A percentile compares a stretch with the other conserved stretches of the same genome.
Evolutionary conservation across 2,888 invertebrate genomes (phyloP).

Genomic region (Dendrolimus pini): DNA sequence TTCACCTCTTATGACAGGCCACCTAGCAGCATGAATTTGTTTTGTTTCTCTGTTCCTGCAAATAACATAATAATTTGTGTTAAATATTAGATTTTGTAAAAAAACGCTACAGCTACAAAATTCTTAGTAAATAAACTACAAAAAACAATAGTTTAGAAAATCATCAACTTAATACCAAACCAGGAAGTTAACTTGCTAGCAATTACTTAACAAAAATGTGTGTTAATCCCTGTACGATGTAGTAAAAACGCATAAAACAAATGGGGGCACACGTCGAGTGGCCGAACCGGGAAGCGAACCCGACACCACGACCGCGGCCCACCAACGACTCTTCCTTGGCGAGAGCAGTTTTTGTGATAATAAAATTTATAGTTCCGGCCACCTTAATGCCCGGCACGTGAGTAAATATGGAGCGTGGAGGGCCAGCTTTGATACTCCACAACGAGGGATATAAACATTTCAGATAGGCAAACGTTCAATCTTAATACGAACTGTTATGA

Average conservation of each 20-base stretch:
- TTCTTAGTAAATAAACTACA: too few relatives aligned
- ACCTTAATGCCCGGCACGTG: constrained; percentile 45
- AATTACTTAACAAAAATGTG: constrained; percentile 12
- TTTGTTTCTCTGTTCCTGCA: too few relatives aligned
- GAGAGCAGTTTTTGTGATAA: constrained; percentile 46
- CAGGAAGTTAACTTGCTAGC: too few relatives aligned
- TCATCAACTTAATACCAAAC: too few relatives aligned
- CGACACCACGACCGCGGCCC: constrained; percentile 56
- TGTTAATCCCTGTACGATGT: constrained; percentile 15
- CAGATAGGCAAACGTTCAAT: too few relatives aligned
- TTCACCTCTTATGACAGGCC: too few relatives aligned
- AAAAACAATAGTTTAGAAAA: too few relatives aligned
- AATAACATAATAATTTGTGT: too few relatives aligned
- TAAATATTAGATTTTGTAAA: too few relatives aligned
- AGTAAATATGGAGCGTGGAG: constrained; percentile 36
- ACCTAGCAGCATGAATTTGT: too few relatives aligned
- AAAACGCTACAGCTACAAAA: too few relatives aligned
- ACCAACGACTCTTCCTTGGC: constrained; percentile 49
- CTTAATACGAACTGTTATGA: too few relatives aligned
- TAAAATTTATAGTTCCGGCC: constrained; percentile 63
- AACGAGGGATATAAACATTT: neutral
- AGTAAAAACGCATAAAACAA: constrained; percentile 27
- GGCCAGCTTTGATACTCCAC: neutral
- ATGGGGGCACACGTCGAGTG: constrained; percentile 35
- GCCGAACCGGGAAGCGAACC: constrained; percentile 50